These are phyloP conservation scores for Aphidoletes aphidimyza DNA, from an alignment of 2,888 invertebrate genomes.

Conservation along the genomic window DNA sequence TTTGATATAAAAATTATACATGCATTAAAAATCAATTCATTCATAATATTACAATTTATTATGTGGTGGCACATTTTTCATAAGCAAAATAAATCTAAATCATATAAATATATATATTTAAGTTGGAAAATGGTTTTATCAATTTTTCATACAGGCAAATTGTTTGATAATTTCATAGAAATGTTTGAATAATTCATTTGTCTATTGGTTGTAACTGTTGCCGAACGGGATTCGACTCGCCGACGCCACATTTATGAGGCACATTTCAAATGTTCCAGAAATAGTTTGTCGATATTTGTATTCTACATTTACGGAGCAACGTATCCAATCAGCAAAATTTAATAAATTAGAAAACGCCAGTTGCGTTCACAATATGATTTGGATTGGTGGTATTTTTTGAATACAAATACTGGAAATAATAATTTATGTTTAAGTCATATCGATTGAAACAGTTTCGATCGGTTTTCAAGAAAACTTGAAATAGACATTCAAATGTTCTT, in stretches of 20 bases:
- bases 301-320: background rate
- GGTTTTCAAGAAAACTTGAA: no score
- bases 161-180: background rate
- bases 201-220: background rate
- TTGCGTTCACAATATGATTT: no score
- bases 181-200: background rate
- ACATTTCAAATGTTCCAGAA: background rate
- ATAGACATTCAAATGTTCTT: no score
- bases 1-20: no score
- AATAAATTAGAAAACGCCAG: no score
- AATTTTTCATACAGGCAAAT: background rate
- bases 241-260: background rate
- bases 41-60: background rate
- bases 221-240: background rate
- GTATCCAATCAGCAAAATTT: background rate
- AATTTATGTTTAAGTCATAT: background rate
- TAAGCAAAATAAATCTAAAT: no score
- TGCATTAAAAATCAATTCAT: background rate
- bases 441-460: no score
- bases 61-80: no score
- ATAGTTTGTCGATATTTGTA: background rate
- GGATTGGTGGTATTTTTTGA: no score
- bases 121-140: background rate
- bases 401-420: no score
- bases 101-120: no score